Conservation (phyloP, 2,888 invertebrate genomes). For the Limnephilus lunatus region DNA sequence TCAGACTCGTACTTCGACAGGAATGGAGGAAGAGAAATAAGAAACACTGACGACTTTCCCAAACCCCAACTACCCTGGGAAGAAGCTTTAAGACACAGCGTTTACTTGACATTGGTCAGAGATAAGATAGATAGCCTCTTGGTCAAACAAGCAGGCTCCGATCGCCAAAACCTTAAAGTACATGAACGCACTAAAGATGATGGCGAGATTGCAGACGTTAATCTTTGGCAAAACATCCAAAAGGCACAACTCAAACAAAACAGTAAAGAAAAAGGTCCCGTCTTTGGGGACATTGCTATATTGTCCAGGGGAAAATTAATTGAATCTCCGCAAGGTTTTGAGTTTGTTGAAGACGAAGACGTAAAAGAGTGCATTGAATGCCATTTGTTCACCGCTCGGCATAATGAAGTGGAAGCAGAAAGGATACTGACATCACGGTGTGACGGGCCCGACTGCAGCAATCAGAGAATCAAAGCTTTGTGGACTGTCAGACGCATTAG, state of each 20-base stretch:
- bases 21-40: conserved; percentile 39
- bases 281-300: conserved; percentile 81
- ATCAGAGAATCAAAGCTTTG: conserved; percentile 78
- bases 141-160: conserved; percentile 68
- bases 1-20: conserved; percentile 27
- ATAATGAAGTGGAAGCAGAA: conserved; percentile 64
- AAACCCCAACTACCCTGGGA: conserved; percentile 77
- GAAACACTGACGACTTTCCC: conserved; percentile 52
- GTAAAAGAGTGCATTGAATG: conserved; percentile 65
- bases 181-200: conserved; percentile 59
- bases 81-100: conserved; percentile 82
- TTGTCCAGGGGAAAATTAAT: conserved; percentile 82
- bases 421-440: conserved; percentile 54
- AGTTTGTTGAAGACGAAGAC: conserved; percentile 77
- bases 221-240: conserved; percentile 76
- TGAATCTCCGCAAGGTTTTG: conserved; percentile 74
- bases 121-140: conserved; percentile 77
- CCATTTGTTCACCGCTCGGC: conserved; percentile 63
- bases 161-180: conserved; percentile 36
- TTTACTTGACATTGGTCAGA: conserved; percentile 80
- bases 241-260: conserved; percentile 73
- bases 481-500: conserved; percentile 85
- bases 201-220: conserved; percentile 72
- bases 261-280: conserved; percentile 71
- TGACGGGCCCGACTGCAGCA: conserved; percentile 73